These are phyloP conservation scores for Okamejei kenojei DNA, from an alignment of 2,797 vertebrate species.

Conservation along the genomic window DNA sequence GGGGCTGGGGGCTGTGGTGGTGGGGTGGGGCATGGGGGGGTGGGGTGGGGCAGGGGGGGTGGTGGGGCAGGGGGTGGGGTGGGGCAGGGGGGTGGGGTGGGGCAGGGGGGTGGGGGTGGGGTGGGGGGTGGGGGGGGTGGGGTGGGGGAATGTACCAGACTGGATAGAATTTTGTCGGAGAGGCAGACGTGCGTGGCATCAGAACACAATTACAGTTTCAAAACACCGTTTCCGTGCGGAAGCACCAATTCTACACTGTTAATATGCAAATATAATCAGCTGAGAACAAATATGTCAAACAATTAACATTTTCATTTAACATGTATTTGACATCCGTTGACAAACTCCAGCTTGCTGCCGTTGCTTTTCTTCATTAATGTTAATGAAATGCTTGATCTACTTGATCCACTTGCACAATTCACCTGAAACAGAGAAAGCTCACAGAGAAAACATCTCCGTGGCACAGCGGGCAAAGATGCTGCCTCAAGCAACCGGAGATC, in stretches of 20 bases:
- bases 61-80: too few relatives aligned
- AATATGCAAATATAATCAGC: constrained; percentile 26
- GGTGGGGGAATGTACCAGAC: neutral
- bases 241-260: neutral
- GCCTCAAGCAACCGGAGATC: too few relatives aligned
- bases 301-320: constrained; percentile 32
- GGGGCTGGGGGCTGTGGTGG: too few relatives aligned
- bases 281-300: constrained; percentile 4
- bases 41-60: too few relatives aligned
- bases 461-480: too few relatives aligned
- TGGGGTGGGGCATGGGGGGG: too few relatives aligned
- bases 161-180: neutral
- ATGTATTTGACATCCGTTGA: neutral
- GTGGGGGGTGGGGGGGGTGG: too few relatives aligned
- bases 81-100: too few relatives aligned
- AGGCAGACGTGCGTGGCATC: neutral
- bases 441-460: neutral
- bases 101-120: too few relatives aligned
- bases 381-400: neutral
- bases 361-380: constrained; percentile 5
- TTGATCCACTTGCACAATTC: neutral
- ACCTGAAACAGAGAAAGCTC: neutral
- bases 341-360: neutral
- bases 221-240: neutral
- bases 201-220: constrained; percentile 8